Evolutionary conservation across 2,888 invertebrate genomes (phyloP).

Genomic region (Latrodectus hesperus): DNA sequence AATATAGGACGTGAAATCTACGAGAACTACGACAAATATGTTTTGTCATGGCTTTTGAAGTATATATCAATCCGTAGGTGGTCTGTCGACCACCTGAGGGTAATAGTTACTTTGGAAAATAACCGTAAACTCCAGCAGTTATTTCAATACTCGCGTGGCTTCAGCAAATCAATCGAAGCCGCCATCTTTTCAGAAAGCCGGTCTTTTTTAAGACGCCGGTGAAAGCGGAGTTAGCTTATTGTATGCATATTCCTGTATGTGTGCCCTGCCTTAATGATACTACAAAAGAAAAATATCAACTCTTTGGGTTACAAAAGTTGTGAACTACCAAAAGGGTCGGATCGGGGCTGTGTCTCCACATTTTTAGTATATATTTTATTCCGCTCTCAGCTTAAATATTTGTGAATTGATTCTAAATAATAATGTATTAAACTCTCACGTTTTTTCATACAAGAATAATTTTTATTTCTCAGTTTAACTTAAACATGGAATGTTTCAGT

Average conservation of each 20-base stretch:
- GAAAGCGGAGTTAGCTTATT: conserved; percentile 27
- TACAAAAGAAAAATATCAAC: conserved; percentile 32
- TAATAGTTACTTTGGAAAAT: conserved; percentile 41
- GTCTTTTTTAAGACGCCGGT: conserved; percentile 34
- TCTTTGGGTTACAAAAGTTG: no score
- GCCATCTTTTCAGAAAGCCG: conserved; percentile 53
- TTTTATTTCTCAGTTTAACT: no score
- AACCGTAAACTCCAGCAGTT: conserved; percentile 47
- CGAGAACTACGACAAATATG: conserved; percentile 27
- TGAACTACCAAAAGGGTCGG: no score
- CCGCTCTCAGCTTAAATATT: no score
- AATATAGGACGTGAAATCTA: no score
- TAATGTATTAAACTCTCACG: no score
- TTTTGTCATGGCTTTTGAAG: conserved; percentile 14
- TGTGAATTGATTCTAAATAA: no score
- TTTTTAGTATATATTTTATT: no score
- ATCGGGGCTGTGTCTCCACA: no score
- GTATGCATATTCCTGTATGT: conserved; percentile 13
- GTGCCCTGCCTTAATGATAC: conserved; percentile 57
- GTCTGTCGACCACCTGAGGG: conserved; percentile 55
- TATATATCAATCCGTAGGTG: conserved; percentile 45
- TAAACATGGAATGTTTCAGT: no score
- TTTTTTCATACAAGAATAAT: no score
- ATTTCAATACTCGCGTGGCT: conserved; percentile 68
- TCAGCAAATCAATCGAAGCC: conserved; percentile 36